Base-by-base conservation (phyloP, 2,888 invertebrate genomes). In the Caenorhabditis japonica region DNA sequence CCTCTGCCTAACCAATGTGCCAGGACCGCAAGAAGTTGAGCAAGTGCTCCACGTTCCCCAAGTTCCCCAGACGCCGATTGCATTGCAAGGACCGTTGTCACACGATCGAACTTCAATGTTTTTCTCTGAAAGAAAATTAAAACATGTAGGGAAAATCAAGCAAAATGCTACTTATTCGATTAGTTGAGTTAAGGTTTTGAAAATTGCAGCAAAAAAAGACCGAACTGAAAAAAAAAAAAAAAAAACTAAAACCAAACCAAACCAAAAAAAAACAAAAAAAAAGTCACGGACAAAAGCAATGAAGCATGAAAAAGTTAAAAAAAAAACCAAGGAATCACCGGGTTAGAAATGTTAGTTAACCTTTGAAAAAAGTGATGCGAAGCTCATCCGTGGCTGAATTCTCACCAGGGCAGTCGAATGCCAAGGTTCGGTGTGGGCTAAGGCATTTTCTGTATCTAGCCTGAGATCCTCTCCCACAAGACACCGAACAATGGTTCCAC, bases 51-150 rank as follows among this genome's bases (percentile, higher is more conserved):
- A 85, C 21, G 51, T 62, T 34, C 74, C 78, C 85, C 86, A 86
- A 1, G 68, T 68, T 55, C 78, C 83, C 86, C 86, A 86, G 10
- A 80, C 71, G 34, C 84, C 84, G 27, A 83, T 55, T 7, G 73
- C 75, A 17, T 62, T 68, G 58, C 86, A 87, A n/a, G 83, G 77
- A 10, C 84, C 77, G 60, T 83, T 83, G 38, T 86, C 86, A 52
- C 86, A 86, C 19, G 79, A 79, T 15, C 85, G 80, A 25, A 86
- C 81, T 59, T 85, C 85, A 73, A 85, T 87, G 52, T 84, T 84
- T 64, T 83, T 81, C 15, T 85, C 84, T 84, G 68, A 27, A 83
- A 66, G 19, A 1, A 30, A 19, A n/a, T 12, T 21, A 43, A 4
- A 19, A 15, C n/a, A 1, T 13, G 25, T 27, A 38, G 21, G 7